These are phyloP conservation scores for Strigops habroptila DNA, from an alignment of 2,113 vertebrate genomes.

Conservation along the genomic window DNA sequence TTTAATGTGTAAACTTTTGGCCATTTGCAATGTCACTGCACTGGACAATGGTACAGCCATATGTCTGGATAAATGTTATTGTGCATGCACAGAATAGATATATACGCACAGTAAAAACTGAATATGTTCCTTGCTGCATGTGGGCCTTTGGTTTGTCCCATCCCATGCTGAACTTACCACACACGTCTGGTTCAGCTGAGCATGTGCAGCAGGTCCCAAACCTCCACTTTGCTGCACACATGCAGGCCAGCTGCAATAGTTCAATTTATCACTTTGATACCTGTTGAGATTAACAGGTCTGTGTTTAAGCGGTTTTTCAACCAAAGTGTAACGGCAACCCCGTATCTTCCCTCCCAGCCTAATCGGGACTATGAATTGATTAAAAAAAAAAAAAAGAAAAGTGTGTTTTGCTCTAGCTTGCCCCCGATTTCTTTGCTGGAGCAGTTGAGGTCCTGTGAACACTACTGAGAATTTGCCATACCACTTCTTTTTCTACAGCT, in stretches of 20 bases:
- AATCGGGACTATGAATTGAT: background rate
- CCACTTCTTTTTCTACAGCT: background rate
- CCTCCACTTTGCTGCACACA: rapidly evolving
- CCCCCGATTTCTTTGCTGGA: background rate
- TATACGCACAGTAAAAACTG: background rate
- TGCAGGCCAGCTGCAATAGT: background rate
- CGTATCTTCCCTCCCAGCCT: background rate
- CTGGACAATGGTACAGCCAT: too few species aligned
- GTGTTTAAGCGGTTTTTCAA: background rate
- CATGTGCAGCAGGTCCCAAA: background rate
- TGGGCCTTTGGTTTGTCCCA: background rate
- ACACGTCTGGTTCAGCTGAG: background rate
- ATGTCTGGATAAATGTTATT: background rate
- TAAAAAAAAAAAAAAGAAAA: background rate
- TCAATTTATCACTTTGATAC: background rate
- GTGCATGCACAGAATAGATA: too few species aligned
- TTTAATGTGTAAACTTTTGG: background rate
- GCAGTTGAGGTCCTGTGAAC: background rate
- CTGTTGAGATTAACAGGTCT: background rate
- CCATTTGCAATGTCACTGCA: background rate
- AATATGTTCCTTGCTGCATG: rapidly evolving
- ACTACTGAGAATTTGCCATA: background rate
- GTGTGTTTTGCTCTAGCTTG: background rate
- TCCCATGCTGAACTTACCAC: background rate
- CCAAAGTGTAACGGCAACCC: background rate